A percentile compares a stretch with the other conserved stretches of the same genome.
Conservation (phyloP, 2,113 vertebrate genomes). For the Gnathochromis pfefferi region DNA sequence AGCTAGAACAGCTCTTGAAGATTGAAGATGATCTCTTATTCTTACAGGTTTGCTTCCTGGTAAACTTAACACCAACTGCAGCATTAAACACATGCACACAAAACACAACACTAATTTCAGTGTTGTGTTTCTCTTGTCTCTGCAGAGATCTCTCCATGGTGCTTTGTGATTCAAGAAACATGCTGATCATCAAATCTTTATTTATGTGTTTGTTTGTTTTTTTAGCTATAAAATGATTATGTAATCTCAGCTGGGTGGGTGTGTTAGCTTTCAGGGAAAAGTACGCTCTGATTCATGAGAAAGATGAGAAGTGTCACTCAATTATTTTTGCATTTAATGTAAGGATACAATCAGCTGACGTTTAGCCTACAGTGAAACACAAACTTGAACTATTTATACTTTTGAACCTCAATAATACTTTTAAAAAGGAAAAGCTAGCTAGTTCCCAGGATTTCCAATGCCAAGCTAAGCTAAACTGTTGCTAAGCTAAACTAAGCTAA, state of each 20-base stretch:
- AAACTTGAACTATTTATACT: neutral
- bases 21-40: slow-evolving; percentile 21
- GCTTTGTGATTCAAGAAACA: neutral
- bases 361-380: neutral
- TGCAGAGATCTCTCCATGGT: neutral
- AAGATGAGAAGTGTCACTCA: neutral
- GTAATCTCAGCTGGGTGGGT: neutral
- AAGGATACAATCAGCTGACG: neutral
- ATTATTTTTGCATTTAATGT: neutral
- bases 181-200: neutral
- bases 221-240: neutral
- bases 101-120: neutral
- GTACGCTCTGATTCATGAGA: fast-evolving
- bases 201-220: neutral
- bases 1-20: slow-evolving; percentile 4
- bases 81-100: neutral
- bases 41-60: neutral
- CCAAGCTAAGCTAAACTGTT: neutral
- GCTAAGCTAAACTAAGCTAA: neutral
- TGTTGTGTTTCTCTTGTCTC: neutral
- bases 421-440: neutral
- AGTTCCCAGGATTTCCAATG: neutral
- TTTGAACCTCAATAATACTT: neutral
- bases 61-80: neutral
- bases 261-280: neutral